Evolutionary conservation across 2,113 vertebrate genomes (phyloP), one percentile per base, ranked within the genome.

Genomic region (Alethe diademata): DNA sequence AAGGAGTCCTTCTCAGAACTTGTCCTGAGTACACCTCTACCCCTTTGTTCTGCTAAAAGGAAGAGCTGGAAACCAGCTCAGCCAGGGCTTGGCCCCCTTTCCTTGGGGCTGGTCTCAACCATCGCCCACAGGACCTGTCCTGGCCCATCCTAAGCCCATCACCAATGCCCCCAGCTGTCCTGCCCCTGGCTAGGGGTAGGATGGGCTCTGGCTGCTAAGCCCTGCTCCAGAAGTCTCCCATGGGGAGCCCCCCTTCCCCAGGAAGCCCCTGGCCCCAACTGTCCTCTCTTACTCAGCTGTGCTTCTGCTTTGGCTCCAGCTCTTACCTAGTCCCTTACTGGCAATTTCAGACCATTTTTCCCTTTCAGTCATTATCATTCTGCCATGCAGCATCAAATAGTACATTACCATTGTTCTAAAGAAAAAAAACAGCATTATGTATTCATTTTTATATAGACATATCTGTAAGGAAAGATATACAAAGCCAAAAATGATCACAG

Each of bases 161-260:
- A n/a, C 54, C 1, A 3, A 5, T 53, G 36, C 4, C 8, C 20
- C 7, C 0, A 0, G 66, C 19, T 42, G 8, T 28, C 33, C 60
- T 57, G 50, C 17, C 76, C 6, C 51, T 66, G 17, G 1, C 28
- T 42, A 25, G 4, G 33, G 2, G 2, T 20, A 20, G 18, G 19
- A 62, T 20, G 9, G 26, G 15, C 23, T 24, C 38, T 71, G 29
- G 6, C 22, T 69, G 16, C 35, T 5, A 4, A n/a, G 11, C 5
- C 2, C 18, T 81, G 61, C 18, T 25, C 7, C 4, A 5, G n/a
- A 2, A 6, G 33, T 23, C 4, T 8, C 33, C 17, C 31, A 3
- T 9, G 13, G 36, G 26, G 14, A 86, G 4, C 12, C 14, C 4
- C 23, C 0, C 2, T 24, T 25, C 53, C 14, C 54, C 4, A 0